Evolutionary conservation across 2,888 invertebrate species (phyloP).

Genomic region (Coremacera marginata): DNA sequence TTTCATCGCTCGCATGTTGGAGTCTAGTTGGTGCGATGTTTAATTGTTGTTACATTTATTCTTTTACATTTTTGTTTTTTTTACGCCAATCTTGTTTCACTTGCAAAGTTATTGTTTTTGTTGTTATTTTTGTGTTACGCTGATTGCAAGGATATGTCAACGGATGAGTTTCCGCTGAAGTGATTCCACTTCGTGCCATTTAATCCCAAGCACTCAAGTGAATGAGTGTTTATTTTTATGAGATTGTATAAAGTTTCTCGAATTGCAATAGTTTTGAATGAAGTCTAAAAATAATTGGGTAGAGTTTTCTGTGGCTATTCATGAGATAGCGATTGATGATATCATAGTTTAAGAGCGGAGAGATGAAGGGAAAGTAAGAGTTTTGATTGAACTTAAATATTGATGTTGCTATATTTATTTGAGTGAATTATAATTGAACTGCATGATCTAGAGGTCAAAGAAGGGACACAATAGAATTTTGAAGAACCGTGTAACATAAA

Average conservation of each 20-base stretch:
- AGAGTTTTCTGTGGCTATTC: background rate
- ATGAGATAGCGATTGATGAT: background rate
- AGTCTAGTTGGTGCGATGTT: constrained; percentile 23
- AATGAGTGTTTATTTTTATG: constrained; percentile 45
- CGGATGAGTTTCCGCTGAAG: constrained; percentile 48
- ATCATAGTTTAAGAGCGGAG: background rate
- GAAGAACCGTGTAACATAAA: background rate
- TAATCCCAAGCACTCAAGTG: constrained; percentile 49
- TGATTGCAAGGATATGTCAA: constrained; percentile 45
- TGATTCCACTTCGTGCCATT: constrained; percentile 54
- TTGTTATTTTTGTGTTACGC: constrained; percentile 45
- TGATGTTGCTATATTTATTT: background rate
- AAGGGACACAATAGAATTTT: background rate
- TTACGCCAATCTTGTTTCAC: background rate
- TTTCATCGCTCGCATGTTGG: too few species aligned
- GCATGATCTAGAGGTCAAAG: too few species aligned
- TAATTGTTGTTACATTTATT: constrained; percentile 35
- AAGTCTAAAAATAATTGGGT: background rate
- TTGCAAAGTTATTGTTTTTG: constrained; percentile 17
- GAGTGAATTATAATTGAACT: too few species aligned
- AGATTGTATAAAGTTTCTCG: constrained; percentile 39
- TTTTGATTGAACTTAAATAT: background rate
- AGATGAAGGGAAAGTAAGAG: background rate
- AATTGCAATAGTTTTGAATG: background rate
- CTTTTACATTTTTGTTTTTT: constrained; percentile 1